Evolutionary conservation across 2,113 vertebrate genomes (phyloP), one percentile per base, ranked within the genome.

Genomic region (Grallaria varia): DNA sequence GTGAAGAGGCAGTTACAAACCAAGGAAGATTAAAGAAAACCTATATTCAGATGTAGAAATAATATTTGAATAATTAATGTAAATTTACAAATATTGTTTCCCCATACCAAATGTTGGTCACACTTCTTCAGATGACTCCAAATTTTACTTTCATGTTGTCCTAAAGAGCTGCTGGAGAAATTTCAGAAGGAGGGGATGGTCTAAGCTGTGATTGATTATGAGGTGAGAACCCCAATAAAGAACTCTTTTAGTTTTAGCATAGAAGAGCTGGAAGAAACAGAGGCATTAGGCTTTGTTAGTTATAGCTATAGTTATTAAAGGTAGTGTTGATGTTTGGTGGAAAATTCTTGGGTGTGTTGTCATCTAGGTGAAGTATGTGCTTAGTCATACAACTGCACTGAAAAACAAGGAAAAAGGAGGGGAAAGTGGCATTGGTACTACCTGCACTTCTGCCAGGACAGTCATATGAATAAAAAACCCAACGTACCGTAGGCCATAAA

Each of bases 401-500:
- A 67, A 56, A 84, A 92, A 75, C 9, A 17, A 72, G 33, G 27
- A 52, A 23, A 72, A 62, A 42, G 9, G 39, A 80, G 3, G 63
- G 23, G 21, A 82, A 24, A 72, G 28, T 20, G 47, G 25, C 19
- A 33, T 3, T 72, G 56, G 31, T 40, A 56, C 49, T 31, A 42
- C 14, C 33, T 63, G 25, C 33, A 13, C 39, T 84, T 62, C 55
- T 91, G 69, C 50, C 60, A 74, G 39, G 74, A 71, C n/a, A 84
- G 42, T 63, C 23, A 73, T 39, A 84, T 7, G 81, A 86, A 67
- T 35, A 55, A 86, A 92, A 66, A 40, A 12, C 71, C 17, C 50
- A 81, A 96, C 96, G 47, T 97, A 99, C 99, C 98, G 98, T 97
- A 99, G 98, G 37, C 99, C 98, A 10, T 99, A 99, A 58, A 99